Evolutionary conservation across 2,888 invertebrate species (phyloP).

Genomic region (Orthonevra nobilis): DNA sequence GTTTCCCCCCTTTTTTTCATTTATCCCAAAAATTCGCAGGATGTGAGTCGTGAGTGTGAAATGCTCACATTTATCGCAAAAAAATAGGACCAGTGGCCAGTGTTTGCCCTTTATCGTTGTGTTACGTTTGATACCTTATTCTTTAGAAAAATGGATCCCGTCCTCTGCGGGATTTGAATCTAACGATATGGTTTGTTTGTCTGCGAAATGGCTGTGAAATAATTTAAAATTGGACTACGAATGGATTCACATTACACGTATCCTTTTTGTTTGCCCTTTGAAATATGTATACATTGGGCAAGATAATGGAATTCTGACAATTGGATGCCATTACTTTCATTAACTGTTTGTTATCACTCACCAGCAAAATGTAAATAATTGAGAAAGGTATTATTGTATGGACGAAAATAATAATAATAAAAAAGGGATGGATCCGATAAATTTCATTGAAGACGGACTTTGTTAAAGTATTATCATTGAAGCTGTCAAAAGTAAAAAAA

Average conservation of each 20-base stretch:
- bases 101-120: slow-evolving; percentile 12
- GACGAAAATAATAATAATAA: too few species aligned
- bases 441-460: too few species aligned
- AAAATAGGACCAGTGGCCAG: slow-evolving; percentile 7
- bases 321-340: not conserved
- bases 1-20: slow-evolving; percentile 11
- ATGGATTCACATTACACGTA: slow-evolving; percentile 3
- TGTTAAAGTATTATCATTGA: too few species aligned
- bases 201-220: slow-evolving; percentile 47
- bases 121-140: slow-evolving; percentile 12
- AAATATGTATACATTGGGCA: not conserved
- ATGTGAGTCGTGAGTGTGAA: slow-evolving; percentile 53
- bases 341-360: not conserved
- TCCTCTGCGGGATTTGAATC: slow-evolving; percentile 39
- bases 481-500: too few species aligned
- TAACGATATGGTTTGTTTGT: slow-evolving; percentile 37
- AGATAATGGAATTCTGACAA: not conserved
- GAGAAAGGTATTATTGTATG: too few species aligned
- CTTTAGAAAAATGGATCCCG: slow-evolving; percentile 16
- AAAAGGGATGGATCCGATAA: too few species aligned
- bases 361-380: too few species aligned
- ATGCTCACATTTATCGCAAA: slow-evolving; percentile 41
- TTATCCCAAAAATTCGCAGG: slow-evolving; percentile 35
- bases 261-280: slow-evolving; percentile 1
- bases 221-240: slow-evolving; percentile 32